Conservation (phyloP, 2,797 vertebrate genomes). For the Micropoecilia bifurca region DNA sequence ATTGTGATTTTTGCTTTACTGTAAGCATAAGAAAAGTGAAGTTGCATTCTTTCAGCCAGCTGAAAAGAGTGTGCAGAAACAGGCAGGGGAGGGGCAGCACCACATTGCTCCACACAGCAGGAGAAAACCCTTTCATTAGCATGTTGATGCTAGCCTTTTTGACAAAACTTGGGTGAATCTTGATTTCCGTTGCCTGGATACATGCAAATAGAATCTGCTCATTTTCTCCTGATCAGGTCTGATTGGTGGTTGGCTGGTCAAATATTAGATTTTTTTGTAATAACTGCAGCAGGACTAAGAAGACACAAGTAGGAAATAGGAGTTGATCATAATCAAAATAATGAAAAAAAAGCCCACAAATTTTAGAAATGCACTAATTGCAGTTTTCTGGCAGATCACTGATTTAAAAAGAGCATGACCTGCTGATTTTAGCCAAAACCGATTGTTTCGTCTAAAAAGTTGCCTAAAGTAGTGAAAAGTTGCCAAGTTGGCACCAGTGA, state of each 20-base stretch:
- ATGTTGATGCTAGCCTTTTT: neutral
- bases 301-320: neutral
- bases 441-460: neutral
- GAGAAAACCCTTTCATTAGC: neutral
- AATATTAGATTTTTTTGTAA: neutral
- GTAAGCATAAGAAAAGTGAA: neutral
- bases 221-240: neutral
- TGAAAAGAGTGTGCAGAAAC: neutral
- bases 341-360: neutral
- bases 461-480: neutral
- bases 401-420: neutral
- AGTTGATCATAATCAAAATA: neutral
- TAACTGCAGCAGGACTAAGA: neutral
- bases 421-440: neutral
- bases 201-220: neutral
- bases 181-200: neutral
- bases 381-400: too few species aligned
- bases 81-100: neutral
- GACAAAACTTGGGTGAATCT: neutral
- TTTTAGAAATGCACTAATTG: too few species aligned
- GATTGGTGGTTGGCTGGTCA: neutral
- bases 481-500: neutral
- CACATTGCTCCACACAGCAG: neutral
- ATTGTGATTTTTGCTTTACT: neutral
- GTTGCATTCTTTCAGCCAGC: neutral